Evolutionary conservation across 1,140 invertebrate genomes (phyloP).

Genomic region (Pachypeltis micranthus): DNA sequence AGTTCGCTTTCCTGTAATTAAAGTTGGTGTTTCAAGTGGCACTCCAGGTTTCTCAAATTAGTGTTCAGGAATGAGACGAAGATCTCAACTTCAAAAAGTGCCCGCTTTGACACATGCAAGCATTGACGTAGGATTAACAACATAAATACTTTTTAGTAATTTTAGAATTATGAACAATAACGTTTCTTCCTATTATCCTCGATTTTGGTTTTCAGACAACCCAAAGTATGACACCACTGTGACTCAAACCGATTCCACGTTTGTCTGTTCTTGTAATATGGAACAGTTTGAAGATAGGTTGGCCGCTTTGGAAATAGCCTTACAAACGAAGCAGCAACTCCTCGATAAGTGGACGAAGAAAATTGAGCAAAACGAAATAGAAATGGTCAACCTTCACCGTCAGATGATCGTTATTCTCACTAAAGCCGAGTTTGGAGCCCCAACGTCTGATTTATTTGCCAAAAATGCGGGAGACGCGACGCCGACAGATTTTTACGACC

Average conservation of each 20-base stretch:
- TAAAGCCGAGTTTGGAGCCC: neutral
- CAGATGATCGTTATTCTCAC: neutral
- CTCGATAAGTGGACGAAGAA: neutral
- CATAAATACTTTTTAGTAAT: too few relatives aligned
- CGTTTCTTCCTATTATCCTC: too few relatives aligned
- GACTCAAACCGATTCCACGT: neutral
- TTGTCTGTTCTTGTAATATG: neutral
- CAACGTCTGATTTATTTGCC: neutral
- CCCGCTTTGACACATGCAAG: too few relatives aligned
- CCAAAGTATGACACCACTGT: neutral
- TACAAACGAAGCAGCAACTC: neutral
- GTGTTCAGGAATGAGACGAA: too few relatives aligned
- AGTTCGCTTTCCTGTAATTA: too few relatives aligned
- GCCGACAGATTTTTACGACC: constrained; percentile 2
- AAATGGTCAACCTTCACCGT: neutral
- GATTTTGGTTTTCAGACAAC: neutral
- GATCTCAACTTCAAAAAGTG: too few relatives aligned
- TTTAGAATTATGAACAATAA: too few relatives aligned
- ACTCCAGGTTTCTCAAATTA: too few relatives aligned
- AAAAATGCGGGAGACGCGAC: neutral
- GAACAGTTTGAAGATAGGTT: neutral
- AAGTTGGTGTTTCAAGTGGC: too few relatives aligned
- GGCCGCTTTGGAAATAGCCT: neutral
- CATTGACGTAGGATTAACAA: too few relatives aligned
- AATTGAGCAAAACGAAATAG: neutral